Conservation (phyloP, 2,113 vertebrate species). For the Physeter macrocephalus region DNA sequence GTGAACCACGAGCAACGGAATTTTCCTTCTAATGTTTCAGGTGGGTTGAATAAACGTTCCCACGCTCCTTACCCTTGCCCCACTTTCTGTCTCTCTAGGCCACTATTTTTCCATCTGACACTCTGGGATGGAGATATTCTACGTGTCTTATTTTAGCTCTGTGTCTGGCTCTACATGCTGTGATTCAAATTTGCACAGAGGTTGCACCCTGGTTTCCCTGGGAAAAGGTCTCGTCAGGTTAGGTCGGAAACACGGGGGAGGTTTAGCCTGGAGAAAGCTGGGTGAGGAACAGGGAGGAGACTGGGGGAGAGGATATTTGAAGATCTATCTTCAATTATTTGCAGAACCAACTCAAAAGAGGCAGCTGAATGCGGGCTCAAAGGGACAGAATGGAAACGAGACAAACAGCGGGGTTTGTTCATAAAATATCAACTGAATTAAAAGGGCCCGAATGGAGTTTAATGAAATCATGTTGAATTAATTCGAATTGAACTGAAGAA, state of each 20-base stretch:
- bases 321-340: background rate
- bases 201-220: conserved; percentile 40
- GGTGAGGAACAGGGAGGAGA: background rate
- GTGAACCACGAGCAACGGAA: background rate
- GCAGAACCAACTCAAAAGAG: background rate
- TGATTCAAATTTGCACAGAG: conserved; percentile 9
- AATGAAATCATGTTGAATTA: background rate
- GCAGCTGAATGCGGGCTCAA: fast-evolving
- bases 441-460: background rate
- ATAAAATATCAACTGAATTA: background rate
- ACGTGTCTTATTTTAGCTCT: conserved; percentile 61
- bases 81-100: conserved; percentile 58
- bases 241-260: background rate
- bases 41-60: background rate
- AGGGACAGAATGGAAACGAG: background rate
- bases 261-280: background rate
- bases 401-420: fast-evolving
- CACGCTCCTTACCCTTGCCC: background rate
- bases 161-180: conserved; percentile 28
- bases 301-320: background rate
- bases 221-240: conserved; percentile 28
- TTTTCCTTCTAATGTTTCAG: background rate
- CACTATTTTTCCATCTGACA: conserved; percentile 44
- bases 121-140: background rate
- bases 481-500: background rate